phyloP scores from a whole-genome alignment of 2,797 vertebrate species.

The Babyrousa celebensis region DNA sequence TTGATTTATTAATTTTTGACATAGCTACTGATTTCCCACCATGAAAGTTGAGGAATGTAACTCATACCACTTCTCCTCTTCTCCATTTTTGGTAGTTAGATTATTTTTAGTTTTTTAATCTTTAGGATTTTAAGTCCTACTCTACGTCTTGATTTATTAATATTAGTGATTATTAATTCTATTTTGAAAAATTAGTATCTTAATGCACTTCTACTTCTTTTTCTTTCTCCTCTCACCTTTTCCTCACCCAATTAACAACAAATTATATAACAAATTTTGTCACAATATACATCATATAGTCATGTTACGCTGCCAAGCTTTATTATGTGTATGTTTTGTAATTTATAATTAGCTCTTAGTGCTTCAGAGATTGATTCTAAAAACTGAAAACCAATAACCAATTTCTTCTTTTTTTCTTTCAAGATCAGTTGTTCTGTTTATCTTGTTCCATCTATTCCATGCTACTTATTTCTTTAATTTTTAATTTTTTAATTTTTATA shows the following conservation, averaged over 20 bases:
- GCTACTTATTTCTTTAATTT: neutral
- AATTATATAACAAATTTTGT: constrained; percentile 7
- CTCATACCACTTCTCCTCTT: neutral
- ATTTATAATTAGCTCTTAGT: constrained; percentile 33
- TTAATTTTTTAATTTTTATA: no score
- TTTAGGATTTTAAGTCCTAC: neutral
- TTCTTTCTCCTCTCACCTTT: neutral
- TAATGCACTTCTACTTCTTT: neutral
- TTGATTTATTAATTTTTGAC: constrained; percentile 44
- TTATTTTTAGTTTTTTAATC: constrained; percentile 66
- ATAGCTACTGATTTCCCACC: neutral
- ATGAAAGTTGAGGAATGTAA: neutral
- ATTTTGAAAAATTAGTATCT: constrained; percentile 46
- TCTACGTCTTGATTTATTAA: constrained; percentile 18
- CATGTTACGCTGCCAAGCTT: constrained; percentile 49
- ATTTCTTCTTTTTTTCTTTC: neutral
- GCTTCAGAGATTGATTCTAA: constrained; percentile 37
- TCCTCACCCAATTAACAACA: constrained; percentile 46
- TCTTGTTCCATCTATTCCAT: neutral
- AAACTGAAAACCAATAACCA: constrained; percentile 31
- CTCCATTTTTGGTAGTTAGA: neutral
- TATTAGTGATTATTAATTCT: constrained; percentile 7
- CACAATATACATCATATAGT: constrained; percentile 6
- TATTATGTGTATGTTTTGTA: constrained; percentile 3
- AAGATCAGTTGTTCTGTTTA: neutral